Percentiles rank a stretch among this genome's conserved stretches.
phyloP scores from a whole-genome alignment of 2,888 invertebrate genomes.

The Drosophila macrospina region DNA sequence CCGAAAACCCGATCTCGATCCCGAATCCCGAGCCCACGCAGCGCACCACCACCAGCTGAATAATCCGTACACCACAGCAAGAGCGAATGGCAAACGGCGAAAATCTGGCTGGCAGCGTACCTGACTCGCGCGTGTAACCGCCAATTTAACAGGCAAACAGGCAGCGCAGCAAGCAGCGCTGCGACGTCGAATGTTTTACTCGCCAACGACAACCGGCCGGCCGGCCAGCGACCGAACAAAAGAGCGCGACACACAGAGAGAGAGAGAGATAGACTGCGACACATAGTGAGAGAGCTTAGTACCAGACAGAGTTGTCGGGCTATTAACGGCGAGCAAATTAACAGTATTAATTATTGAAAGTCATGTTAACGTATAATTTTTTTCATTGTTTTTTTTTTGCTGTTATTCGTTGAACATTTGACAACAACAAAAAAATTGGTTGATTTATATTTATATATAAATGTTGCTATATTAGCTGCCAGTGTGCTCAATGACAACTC shows the following conservation, averaged over 20 bases:
- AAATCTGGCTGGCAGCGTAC: constrained; percentile 49
- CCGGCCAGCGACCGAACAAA: not conserved
- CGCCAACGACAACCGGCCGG: constrained; percentile 43
- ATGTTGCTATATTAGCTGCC: not conserved
- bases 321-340: not conserved
- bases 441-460: not conserved
- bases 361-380: not conserved
- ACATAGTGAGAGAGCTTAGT: not conserved
- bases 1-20: constrained; percentile 26
- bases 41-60: constrained; percentile 14
- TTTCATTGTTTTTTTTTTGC: no score
- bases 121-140: constrained; percentile 84
- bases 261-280: constrained; percentile 3
- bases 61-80: constrained; percentile 22
- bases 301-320: constrained; percentile 32
- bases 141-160: constrained; percentile 84
- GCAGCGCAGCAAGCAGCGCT: constrained; percentile 59
- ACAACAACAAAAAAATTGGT: not conserved
- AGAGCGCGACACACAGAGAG: constrained; percentile 10
- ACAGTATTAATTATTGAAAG: not conserved
- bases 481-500: constrained; percentile 1
- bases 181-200: constrained; percentile 19
- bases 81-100: constrained; percentile 17
- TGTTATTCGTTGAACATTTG: constrained; percentile 2
- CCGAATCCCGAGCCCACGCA: constrained; percentile 25